Conservation (phyloP, 2,888 invertebrate genomes). For the Dolichomitus sp. region DNA sequence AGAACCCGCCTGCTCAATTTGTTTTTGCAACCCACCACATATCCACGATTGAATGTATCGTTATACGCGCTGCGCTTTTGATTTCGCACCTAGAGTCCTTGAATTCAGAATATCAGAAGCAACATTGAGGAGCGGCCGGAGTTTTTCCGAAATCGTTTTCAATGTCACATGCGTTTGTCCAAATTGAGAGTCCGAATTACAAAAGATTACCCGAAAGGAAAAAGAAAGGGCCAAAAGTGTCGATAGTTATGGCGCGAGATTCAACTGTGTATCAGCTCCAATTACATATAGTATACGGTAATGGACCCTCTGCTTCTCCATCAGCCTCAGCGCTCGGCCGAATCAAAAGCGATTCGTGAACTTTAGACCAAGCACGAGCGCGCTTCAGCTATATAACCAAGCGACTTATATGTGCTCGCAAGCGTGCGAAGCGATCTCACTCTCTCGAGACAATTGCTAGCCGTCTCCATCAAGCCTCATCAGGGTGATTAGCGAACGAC, state of each 20-base stretch:
- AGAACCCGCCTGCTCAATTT: constrained; percentile 17
- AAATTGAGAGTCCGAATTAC: too few relatives aligned
- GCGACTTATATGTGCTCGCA: constrained; percentile 39
- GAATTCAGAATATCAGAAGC: constrained; percentile 4
- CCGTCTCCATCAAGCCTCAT: constrained; percentile 73
- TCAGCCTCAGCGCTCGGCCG: constrained; percentile 24
- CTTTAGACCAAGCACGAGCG: constrained; percentile 56
- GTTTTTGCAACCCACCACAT: neutral
- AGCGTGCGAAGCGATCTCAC: constrained; percentile 80
- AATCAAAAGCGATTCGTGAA: constrained; percentile 65
- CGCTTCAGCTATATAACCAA: constrained; percentile 23
- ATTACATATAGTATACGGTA: neutral
- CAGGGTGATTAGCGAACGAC: constrained; percentile 73
- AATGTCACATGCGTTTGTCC: too few relatives aligned
- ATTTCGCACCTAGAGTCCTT: neutral
- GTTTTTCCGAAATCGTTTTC: neutral
- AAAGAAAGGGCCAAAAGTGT: too few relatives aligned
- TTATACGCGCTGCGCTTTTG: constrained; percentile 9
- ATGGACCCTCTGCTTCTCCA: constrained; percentile 25
- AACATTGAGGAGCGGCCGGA: constrained; percentile 15
- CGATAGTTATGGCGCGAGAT: constrained; percentile 27
- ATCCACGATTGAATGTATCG: neutral
- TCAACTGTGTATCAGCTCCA: constrained; percentile 4
- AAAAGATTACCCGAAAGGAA: too few relatives aligned
- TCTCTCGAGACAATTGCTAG: constrained; percentile 74